Conservation (phyloP, 2,113 vertebrate genomes). For the Rhynchopsitta pachyrhyncha region DNA sequence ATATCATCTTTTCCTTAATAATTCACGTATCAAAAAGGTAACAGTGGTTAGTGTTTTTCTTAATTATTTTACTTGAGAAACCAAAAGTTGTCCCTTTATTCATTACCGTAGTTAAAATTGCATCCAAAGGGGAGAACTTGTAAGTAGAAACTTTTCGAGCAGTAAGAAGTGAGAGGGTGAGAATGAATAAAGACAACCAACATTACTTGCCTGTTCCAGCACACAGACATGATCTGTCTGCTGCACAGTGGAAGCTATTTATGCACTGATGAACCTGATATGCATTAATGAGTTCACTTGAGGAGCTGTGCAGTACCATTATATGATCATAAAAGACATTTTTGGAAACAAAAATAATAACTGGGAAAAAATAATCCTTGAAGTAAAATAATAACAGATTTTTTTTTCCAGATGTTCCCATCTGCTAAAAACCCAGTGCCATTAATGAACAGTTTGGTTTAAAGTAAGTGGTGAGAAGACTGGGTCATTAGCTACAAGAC, state of each 20-base stretch:
- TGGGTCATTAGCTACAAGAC: neutral
- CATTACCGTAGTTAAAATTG: neutral
- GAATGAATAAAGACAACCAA: neutral
- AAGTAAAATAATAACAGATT: slow-evolving; percentile 12
- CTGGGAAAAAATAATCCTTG: neutral
- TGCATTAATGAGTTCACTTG: neutral
- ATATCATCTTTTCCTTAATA: neutral
- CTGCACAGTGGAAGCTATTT: neutral
- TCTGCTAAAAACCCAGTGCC: neutral
- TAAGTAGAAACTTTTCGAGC: neutral
- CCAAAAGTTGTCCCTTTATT: neutral
- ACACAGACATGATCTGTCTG: neutral
- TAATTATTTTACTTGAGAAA: neutral
- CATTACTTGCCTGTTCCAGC: neutral
- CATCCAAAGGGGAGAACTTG: neutral
- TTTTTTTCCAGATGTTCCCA: neutral
- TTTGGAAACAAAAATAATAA: slow-evolving; percentile 9
- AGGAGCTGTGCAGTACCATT: neutral
- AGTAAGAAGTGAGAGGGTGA: neutral
- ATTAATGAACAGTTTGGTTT: neutral
- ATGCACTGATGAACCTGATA: neutral
- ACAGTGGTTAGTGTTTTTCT: neutral
- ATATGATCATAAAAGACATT: slow-evolving; percentile 1
- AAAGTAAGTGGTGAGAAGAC: neutral
- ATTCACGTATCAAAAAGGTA: neutral